phyloP scores from a whole-genome alignment of 2,113 vertebrate species.

The Peromyscus leucopus region DNA sequence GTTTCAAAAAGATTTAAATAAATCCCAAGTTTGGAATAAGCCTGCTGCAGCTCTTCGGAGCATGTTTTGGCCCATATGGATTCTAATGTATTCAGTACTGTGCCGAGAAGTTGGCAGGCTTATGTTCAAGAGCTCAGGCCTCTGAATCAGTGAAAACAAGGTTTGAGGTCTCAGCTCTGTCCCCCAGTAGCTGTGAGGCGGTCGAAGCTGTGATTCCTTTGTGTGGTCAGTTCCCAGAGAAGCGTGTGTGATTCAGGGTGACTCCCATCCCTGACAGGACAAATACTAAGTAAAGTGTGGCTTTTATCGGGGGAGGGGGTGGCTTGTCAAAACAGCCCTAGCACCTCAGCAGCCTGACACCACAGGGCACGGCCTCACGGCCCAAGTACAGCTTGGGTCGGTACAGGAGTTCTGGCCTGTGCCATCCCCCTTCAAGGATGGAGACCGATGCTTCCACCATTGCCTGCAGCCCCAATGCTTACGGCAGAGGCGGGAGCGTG shows the following conservation, averaged over 20 bases:
- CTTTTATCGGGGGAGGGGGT: neutral
- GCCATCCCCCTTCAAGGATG: neutral
- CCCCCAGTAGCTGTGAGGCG: neutral
- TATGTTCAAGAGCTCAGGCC: slow-evolving; percentile 9
- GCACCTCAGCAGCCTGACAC: neutral
- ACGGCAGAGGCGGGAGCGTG: neutral
- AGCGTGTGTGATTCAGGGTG: neutral
- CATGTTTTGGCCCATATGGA: neutral
- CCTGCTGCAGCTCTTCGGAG: neutral
- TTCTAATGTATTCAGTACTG: neutral
- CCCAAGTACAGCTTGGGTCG: neutral
- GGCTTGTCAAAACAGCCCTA: neutral
- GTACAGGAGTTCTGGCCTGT: neutral
- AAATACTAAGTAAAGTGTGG: neutral
- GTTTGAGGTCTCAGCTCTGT: neutral
- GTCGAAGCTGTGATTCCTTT: neutral
- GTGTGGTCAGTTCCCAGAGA: neutral
- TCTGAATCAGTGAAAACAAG: neutral
- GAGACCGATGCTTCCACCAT: no score
- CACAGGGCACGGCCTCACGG: neutral
- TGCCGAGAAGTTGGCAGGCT: neutral
- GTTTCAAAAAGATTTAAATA: neutral
- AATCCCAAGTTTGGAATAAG: neutral
- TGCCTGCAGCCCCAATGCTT: neutral
- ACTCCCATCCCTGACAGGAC: neutral